Base-by-base conservation (phyloP, 2,888 invertebrate genomes). In the Eupithecia abbreviata region DNA sequence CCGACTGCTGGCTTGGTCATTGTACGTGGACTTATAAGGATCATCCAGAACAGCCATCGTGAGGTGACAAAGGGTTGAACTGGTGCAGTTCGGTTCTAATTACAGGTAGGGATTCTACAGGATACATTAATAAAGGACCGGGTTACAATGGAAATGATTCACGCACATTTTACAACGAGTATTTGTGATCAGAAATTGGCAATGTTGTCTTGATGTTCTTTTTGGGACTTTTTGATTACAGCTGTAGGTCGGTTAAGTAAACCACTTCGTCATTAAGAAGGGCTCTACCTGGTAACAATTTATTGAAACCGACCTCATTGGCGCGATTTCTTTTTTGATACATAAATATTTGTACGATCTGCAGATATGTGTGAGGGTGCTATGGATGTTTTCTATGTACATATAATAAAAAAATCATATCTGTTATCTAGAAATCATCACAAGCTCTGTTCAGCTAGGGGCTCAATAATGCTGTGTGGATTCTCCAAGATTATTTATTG, bases 1-100 rank as follows among this genome's bases (percentile, higher is more conserved):
- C 79, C 80, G 83, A 91, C 90, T 92, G 90, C 83, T 77, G 76
- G 79, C 67, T 74, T 69, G 77, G 72, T 79, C 80, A 79, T 79
- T 82, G 83, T 81, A 83, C 84, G 79, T 82, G 85, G 85, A 84
- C 87, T 88, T 92, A 90, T 91, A 91, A 89, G 86, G n/a, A 18
- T 80, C 85, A 83, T 88, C 86, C 83, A 84, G 84, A 83, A 73
- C 83, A 81, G 75, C 78, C 78, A 84, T 86, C 86, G 85, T 87
- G 81, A 79, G 83, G 76, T 75, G 79, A 85, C 84, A 84, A 86
- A 86, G 83, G 84, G 84, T 74, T 18, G 49, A 85, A 84, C 86
- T 82, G 81, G 85, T 82, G 82, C 74, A 71, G 75, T 79, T 84
- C 83, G 83, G 86, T 81, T 85, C 51, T 74, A 79, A 78, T 78